Base-by-base conservation (phyloP, 2,113 vertebrate genomes). In the Mastomys coucha region DNA sequence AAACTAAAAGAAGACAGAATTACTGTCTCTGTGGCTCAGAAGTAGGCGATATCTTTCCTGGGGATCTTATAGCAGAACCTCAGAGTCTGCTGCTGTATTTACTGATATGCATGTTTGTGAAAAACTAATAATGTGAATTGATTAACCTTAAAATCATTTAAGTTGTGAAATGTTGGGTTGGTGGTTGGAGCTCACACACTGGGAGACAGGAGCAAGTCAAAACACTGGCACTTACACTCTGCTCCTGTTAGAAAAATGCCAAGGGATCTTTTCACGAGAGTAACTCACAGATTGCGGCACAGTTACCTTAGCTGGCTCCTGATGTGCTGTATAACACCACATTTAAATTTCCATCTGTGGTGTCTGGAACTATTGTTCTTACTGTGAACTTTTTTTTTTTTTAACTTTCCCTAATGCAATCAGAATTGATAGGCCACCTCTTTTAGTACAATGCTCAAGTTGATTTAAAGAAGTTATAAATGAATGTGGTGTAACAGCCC, bases 221-320 rank as follows among this genome's bases (percentile, higher is more conserved):
- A 95, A 95, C 9, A 33, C 93, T 95, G 95, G 93, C 97, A 88
- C 94, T 96, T 96, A 98, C 96, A 84, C 96, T 93, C 95, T 91
- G 96, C 96, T 96, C 96, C 97, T 67, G n/a, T 95, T 96, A 97
- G 95, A 98, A 98, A 97, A 98, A 96, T 98, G 97, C 98, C 97
- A 98, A 94, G 91, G 97, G 96, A 98, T 98, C 97, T 98, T 98
- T 98, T 98, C 98, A 92, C 96, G 93, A 96, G 92, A 98, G 94
- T 96, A 97, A 95, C 96, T 72, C 96, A n/a, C 97, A 98, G 98
- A 98, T 95, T 98, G 97, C 63, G 88, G 95, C 98, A 93, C 91
- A 97, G 94, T 98, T 98, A 98, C 98, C 98, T 98, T 98, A 98
- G 98, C 97, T 97, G 97, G 96, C 96, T 98, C 98, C 98, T 98